phyloP scores from a whole-genome alignment of 2,113 vertebrate species.

The Semnornis frantzii region DNA sequence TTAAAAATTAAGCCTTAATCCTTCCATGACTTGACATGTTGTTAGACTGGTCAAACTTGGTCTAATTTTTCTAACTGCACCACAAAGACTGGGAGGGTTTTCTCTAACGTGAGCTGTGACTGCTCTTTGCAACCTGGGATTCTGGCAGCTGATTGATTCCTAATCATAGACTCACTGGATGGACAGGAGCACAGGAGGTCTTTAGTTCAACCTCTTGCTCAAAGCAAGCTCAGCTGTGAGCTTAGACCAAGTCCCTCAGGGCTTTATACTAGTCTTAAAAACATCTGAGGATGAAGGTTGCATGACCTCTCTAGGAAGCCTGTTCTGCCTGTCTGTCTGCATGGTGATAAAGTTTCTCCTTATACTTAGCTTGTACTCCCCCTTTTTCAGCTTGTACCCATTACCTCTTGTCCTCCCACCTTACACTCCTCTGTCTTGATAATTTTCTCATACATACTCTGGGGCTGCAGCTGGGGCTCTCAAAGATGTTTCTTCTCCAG shows the following conservation, averaged over 20 bases:
- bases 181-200: neutral
- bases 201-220: neutral
- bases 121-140: neutral
- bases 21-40: accelerated
- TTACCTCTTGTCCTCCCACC: neutral
- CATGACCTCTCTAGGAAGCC: neutral
- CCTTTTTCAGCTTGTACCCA: neutral
- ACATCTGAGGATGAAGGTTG: neutral
- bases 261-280: neutral
- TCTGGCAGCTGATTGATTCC: neutral
- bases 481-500: neutral
- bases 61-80: neutral
- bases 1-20: neutral
- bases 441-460: neutral
- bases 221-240: neutral
- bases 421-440: neutral
- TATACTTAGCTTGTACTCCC: neutral
- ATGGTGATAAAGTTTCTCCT: neutral
- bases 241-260: neutral
- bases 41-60: neutral
- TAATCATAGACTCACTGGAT: neutral
- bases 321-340: neutral
- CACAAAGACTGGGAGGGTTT: neutral
- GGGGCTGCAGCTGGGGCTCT: neutral
- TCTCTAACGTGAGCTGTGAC: neutral